Percentiles rank a stretch among this genome's conserved stretches.
phyloP scores from a whole-genome alignment of 2,113 vertebrate species.

The Proteles cristata region DNA sequence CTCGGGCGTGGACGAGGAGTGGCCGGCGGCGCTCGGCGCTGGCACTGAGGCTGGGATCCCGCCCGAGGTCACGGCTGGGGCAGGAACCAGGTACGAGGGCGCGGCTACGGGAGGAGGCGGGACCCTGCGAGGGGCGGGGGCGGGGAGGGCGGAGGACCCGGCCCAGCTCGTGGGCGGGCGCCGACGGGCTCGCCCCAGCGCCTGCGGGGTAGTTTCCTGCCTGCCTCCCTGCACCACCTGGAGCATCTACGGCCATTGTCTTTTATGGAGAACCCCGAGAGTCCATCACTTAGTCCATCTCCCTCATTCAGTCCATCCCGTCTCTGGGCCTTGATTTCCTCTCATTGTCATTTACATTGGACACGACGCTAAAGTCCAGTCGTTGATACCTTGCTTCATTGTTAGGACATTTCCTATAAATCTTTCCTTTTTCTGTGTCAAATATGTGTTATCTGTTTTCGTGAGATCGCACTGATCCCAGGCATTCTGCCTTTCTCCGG shows the following conservation, averaged over 20 bases:
- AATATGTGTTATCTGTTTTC: not conserved
- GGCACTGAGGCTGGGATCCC: fast-evolving
- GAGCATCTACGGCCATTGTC: not conserved
- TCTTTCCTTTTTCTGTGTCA: not conserved
- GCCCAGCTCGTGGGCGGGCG: not conserved
- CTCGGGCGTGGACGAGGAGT: too few species aligned
- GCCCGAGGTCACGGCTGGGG: not conserved
- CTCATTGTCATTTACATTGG: too few species aligned
- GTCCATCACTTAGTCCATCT: not conserved
- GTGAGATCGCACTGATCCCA: not conserved
- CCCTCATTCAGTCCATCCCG: too few species aligned
- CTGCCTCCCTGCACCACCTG: not conserved
- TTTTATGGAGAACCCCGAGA: not conserved
- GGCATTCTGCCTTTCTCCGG: not conserved
- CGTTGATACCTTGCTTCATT: not conserved
- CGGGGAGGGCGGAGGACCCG: not conserved
- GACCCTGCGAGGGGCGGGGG: not conserved
- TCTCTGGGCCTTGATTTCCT: not conserved
- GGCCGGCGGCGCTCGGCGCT: not conserved
- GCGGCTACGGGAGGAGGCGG: not conserved
- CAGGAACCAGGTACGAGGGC: not conserved
- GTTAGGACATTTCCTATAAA: not conserved
- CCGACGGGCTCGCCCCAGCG: fast-evolving
- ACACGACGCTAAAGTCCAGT: not conserved
- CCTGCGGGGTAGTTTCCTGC: not conserved